Evolutionary conservation across 2,113 vertebrate genomes (phyloP).

Genomic region (Macrotis lagotis): DNA sequence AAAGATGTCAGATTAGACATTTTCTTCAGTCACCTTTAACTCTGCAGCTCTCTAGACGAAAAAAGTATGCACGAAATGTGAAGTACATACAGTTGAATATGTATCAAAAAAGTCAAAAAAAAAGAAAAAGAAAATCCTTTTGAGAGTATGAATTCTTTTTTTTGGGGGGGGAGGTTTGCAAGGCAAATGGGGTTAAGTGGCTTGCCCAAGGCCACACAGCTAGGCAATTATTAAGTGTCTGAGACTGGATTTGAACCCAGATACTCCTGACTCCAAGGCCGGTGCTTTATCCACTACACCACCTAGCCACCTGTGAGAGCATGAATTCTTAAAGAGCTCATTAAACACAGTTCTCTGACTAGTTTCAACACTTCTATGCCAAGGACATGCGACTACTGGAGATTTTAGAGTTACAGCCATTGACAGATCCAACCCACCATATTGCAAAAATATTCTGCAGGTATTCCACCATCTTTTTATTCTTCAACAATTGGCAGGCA

Average conservation of each 20-base stretch:
- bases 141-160: too few species aligned
- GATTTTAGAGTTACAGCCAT: neutral
- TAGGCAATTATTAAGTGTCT: too few species aligned
- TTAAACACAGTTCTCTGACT: neutral
- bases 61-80: neutral
- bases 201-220: too few species aligned
- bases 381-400: neutral
- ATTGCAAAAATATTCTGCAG: neutral
- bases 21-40: neutral
- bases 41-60: neutral
- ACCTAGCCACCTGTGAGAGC: too few species aligned
- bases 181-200: too few species aligned
- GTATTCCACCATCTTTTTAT: neutral
- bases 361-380: neutral
- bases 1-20: neutral
- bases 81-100: neutral
- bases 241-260: too few species aligned
- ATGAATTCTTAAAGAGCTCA: neutral
- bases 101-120: neutral
- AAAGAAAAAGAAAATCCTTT: neutral
- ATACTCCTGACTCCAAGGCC: too few species aligned
- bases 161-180: too few species aligned
- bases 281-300: too few species aligned
- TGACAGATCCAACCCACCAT: too few species aligned
- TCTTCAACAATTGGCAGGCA: neutral